Conservation (phyloP, 1,140 invertebrate genomes). For the Mesaphorura yosii region DNA sequence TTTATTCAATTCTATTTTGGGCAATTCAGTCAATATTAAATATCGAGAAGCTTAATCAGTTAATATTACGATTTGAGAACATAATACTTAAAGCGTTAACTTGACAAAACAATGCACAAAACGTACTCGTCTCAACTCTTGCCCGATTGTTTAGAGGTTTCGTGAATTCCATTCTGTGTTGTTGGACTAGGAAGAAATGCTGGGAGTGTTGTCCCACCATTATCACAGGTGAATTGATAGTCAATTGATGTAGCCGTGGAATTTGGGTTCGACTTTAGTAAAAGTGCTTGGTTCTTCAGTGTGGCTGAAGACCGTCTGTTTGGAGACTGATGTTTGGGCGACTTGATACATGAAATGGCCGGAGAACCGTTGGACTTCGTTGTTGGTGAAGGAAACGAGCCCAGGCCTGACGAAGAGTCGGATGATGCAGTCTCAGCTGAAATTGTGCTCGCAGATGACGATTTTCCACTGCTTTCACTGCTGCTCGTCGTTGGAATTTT, state of each 20-base stretch:
- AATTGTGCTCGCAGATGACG: conserved; percentile 16
- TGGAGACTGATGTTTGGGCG: background rate
- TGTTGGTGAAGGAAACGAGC: conserved; percentile 21
- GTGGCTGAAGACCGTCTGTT: conserved; percentile 18
- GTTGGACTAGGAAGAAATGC: conserved; percentile 28
- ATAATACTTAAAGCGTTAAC: too few species aligned
- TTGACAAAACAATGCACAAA: too few species aligned
- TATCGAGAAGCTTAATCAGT: too few species aligned
- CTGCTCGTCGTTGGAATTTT: conserved; percentile 6
- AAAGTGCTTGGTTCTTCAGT: conserved; percentile 1
- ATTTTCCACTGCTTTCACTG: conserved; percentile 31
- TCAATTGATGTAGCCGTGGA: conserved; percentile 10
- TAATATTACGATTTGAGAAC: too few species aligned
- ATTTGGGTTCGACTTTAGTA: background rate
- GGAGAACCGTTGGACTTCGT: conserved; percentile 3
- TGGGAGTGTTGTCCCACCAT: conserved; percentile 24
- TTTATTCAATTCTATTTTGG: too few species aligned
- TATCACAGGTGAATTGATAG: conserved; percentile 32
- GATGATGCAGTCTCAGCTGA: conserved; percentile 18
- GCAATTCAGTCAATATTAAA: too few species aligned
- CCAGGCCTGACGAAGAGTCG: conserved; percentile 16
- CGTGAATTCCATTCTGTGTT: too few species aligned
- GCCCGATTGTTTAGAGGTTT: too few species aligned
- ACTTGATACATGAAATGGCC: background rate
- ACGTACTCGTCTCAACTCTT: too few species aligned